Evolutionary conservation across 1,140 invertebrate genomes (phyloP), one percentile per base, ranked within the genome.

Genomic region (Hylaeus anthracinus): DNA sequence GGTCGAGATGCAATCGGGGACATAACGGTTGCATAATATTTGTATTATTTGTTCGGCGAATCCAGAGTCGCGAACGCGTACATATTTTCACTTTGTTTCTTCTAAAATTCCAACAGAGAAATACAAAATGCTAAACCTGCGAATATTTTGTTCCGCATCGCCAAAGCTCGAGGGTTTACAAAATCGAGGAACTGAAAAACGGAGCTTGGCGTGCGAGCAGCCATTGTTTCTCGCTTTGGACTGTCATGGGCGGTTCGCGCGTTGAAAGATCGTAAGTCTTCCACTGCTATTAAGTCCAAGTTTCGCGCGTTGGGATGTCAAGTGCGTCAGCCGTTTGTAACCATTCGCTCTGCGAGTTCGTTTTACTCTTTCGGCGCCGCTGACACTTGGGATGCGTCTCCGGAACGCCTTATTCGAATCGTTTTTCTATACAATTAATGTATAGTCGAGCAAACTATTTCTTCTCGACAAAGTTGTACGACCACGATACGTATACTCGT

Each of bases 271-370:
- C 3, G 56, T 71, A 71, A 71, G 51, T 70, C 53, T 61, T 53
- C 43, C 48, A 15, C 37, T 76, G 39, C 58, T 63, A 71, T 78
- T 71, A 71, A 71, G 58, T 71, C 75, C 55, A 78, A 51, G 9
- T 77, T 63, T 12, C n/a, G 8, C 14, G n/a, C 37, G 45, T 48
- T 45, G 6, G 15, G 39, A 41, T 53, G 37, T 12, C 48, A 71
- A 45, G 37, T 72, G 60, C 45, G 67, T 72, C 67, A 43, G 45
- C 56, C 9, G 55, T 61, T 77, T 4, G 26, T 26, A 26, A 26
- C 26, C 26, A 26, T 26, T 26, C 26, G 26, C 26, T 26, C 26
- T 26, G 9, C 10, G 12, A 6, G 37, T 65, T 14, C 3, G 39
- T 26, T 55, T 53, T 53, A 14, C 37, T 9, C 56, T 76, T 37